Evolutionary conservation across 2,797 vertebrate genomes (phyloP), one percentile per base, ranked within the genome.

Genomic region (Alauda arvensis): DNA sequence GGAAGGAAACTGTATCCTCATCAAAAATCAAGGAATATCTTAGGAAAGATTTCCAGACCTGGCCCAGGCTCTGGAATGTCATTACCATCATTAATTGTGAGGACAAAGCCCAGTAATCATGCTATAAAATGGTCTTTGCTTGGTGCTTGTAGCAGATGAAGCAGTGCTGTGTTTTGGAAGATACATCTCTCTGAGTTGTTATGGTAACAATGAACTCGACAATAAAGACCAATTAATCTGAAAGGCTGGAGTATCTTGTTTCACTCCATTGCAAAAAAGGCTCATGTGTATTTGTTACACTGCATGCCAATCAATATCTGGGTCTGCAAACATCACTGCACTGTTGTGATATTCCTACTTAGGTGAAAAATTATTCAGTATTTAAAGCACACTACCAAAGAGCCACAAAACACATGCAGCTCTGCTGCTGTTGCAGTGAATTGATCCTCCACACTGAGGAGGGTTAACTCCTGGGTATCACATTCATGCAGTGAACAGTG

Each of bases 141-240:
- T 77, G 59, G 33, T 55, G 52, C 56, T 79, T 71, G 57, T 72
- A 89, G 11, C 65, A 80, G 75, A 88, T 75, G 83, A 93, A 80
- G 84, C 78, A 70, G 66, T 12, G 68, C 68, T 82, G 61, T 74
- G 80, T 88, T 94, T 93, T 60, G 72, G 81, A 93, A 85, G 89
- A 90, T 60, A 26, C 42, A 69, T 91, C 81, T 87, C 70, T 83
- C 57, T 4, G 48, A 91, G 95, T 95, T 92, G 94, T 95, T 95
- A 95, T 94, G 94, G 95, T 80, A 95, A 95, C 95, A 95, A 94
- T 69, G 91, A 89, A 75, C 80, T 82, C 5, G 0, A 79, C 0
- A 24, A 90, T 82, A 77, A 87, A 90, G 52, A 55, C 85, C 68
- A 94, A 92, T 89, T 94, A 93, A 91, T 91, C 55, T 65, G 51